Evolutionary conservation across 2,888 invertebrate genomes (phyloP).

Genomic region (Acanthoscelides obtectus): DNA sequence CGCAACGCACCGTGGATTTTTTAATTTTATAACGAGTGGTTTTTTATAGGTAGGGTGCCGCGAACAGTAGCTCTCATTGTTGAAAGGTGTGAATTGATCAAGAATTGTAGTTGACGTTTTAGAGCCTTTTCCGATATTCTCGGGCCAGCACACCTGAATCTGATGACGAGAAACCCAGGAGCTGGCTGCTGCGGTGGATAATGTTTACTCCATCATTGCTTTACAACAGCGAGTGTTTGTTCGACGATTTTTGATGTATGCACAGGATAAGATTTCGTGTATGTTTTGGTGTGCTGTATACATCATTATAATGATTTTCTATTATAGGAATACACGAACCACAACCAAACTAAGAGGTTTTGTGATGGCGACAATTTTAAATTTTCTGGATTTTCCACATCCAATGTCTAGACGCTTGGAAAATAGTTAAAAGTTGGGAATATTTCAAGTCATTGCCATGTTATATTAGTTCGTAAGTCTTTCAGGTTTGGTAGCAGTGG

Average conservation of each 20-base stretch:
- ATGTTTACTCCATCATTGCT: neutral
- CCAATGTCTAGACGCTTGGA: too few species aligned
- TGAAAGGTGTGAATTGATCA: constrained; percentile 10
- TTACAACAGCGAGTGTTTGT: neutral
- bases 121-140: constrained; percentile 6
- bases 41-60: constrained; percentile 3
- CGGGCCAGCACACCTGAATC: neutral
- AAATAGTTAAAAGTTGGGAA: too few species aligned
- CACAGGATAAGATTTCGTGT: neutral
- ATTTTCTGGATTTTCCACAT: too few species aligned
- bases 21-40: neutral
- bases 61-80: constrained; percentile 10
- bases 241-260: neutral
- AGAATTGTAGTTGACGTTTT: constrained; percentile 9
- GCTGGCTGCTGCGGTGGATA: neutral
- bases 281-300: neutral
- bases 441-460: too few species aligned
- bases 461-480: too few species aligned
- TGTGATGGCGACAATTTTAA: too few species aligned
- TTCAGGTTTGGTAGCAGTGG: too few species aligned
- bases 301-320: too few species aligned
- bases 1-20: neutral
- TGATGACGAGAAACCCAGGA: neutral
- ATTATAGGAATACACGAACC: too few species aligned
- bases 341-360: too few species aligned